Evolutionary conservation across 2,888 invertebrate genomes (phyloP), one percentile per base, ranked within the genome.

Genomic region (Drosophila lutescens): DNA sequence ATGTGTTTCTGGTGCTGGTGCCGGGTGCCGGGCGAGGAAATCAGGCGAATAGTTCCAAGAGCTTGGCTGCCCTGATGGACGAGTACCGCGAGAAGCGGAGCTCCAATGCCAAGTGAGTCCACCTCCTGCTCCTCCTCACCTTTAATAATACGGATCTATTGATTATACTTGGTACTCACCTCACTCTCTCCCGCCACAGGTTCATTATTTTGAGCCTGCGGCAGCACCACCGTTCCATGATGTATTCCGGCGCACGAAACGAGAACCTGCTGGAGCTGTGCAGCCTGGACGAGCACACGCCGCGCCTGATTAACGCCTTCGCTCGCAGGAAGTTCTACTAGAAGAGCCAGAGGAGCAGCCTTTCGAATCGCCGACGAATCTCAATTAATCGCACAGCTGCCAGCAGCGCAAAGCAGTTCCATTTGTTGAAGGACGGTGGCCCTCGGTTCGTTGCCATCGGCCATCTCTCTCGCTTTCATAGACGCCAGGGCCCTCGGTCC

Each of bases 301-400:
- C 93, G 36, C 90, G 89, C 75, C 71, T 94, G 50, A 93, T 94
- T 61, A 91, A 93, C 77, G 93, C 93, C 46, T 93, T 94, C 80
- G 92, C 92, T 13, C 88, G 91, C 9, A 79, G 43, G 59, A 65
- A 75, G 62, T 71, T 91, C 61, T 40, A 57, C 26, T 82, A 85
- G 17, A 26, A 20, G 30, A 15, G n/a, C 41, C 20, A 9, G 12
- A 15, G 13, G 15, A 50, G 26, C 15, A 2, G 46, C 46, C 44
- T 15, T 23, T 12, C 3, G 30, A 32, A 47, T 15, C 30, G 15
- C 15, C 15, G 47, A 47, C 30, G 47, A 47, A 9, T 17, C 47
- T 30, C 47, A 46, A 26, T 10, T 36, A 36, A 60, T 32, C 44
- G 40, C 34, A 47, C 30, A 47, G 34, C 62, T 41, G 59, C 61